Percentiles rank a stretch among this genome's conserved stretches.
Evolutionary conservation across 2,888 invertebrate genomes (phyloP).

Genomic region (Beris morrisii): DNA sequence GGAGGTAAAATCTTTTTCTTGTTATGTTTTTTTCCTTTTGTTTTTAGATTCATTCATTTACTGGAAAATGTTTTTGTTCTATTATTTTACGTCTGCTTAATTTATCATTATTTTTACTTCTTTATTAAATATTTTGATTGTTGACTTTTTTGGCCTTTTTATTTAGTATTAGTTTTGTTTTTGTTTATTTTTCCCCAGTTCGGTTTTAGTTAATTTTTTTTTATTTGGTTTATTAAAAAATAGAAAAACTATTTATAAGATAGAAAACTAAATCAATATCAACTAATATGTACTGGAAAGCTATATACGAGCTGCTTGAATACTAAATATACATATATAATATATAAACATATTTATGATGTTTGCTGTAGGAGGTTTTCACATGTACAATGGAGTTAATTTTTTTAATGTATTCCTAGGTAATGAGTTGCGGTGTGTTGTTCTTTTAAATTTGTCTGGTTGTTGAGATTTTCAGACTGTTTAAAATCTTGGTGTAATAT

Average conservation of each 20-base stretch:
- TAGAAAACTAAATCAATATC: no score
- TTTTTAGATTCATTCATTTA: constrained; percentile 37
- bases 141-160: constrained; percentile 29
- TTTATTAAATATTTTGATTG: constrained; percentile 17
- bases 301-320: constrained; percentile 16
- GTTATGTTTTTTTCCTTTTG: constrained; percentile 38
- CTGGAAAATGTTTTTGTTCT: background rate
- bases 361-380: no score
- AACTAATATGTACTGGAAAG: no score
- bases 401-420: no score
- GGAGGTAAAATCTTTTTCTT: constrained; percentile 36
- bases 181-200: constrained; percentile 5
- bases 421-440: background rate
- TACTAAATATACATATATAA: constrained; percentile 16
- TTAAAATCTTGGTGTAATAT: background rate
- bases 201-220: constrained; percentile 14
- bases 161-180: constrained; percentile 4
- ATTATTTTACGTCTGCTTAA: background rate
- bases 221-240: constrained; percentile 2
- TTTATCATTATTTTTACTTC: constrained; percentile 6
- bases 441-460: background rate
- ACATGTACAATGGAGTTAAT: no score
- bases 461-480: background rate
- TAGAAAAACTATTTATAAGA: no score
- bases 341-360: no score